phyloP scores from a whole-genome alignment of 2,888 invertebrate species.

The Phania funesta region DNA sequence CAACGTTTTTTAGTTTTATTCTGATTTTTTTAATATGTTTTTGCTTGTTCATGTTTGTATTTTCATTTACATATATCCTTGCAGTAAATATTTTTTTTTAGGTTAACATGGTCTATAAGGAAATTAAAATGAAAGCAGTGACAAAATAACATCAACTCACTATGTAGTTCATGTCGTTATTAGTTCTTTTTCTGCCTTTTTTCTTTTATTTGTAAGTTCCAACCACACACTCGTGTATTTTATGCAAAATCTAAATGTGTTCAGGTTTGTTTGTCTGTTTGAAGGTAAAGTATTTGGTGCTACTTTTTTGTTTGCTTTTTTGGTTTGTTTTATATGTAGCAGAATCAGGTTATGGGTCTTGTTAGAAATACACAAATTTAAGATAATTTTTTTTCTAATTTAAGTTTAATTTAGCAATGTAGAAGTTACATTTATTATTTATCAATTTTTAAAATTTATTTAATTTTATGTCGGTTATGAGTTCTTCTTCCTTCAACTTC shows the following conservation, averaged over 20 bases:
- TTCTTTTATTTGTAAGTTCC: neutral
- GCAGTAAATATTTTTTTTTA: neutral
- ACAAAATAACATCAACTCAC: slow-evolving; percentile 28
- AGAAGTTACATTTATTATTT: no score
- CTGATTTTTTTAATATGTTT: neutral
- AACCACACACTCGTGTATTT: neutral
- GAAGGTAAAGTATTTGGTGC: neutral
- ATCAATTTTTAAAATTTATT: no score
- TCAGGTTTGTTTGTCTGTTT: neutral
- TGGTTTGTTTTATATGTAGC: neutral
- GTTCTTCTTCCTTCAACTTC: no score
- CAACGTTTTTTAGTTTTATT: slow-evolving; percentile 1
- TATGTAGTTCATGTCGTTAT: slow-evolving; percentile 47
- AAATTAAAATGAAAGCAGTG: slow-evolving; percentile 44
- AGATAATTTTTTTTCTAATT: neutral
- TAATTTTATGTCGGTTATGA: no score
- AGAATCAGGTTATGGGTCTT: neutral
- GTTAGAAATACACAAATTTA: neutral
- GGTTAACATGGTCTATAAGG: slow-evolving; percentile 23
- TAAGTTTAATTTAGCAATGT: no score
- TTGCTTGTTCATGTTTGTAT: slow-evolving; percentile 2
- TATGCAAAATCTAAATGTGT: neutral
- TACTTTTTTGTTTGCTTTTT: neutral
- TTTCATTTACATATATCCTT: neutral
- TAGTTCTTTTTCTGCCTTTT: neutral